A percentile compares a stretch with the other conserved stretches of the same genome.
phyloP scores from a whole-genome alignment of 2,888 invertebrate species.

The Pheosia gnoma region DNA sequence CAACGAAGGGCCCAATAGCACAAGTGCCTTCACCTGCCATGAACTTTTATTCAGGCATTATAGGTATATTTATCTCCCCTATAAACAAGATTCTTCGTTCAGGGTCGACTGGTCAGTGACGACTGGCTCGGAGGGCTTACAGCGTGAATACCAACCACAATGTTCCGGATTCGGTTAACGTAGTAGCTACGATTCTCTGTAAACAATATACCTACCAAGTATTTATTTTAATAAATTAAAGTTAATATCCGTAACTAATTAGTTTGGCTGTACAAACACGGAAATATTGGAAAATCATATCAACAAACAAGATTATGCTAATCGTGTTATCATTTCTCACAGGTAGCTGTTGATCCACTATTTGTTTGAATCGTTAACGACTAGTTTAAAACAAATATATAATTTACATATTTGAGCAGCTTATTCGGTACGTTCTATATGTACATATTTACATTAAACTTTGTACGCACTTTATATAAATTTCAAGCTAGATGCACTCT shows the following conservation, averaged over 20 bases:
- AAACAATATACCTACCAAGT: neutral
- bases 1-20: neutral
- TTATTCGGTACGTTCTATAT: neutral
- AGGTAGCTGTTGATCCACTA: neutral
- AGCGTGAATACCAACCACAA: neutral
- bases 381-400: neutral
- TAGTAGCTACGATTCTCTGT: neutral
- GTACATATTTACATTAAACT: neutral
- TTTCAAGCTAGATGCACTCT: neutral
- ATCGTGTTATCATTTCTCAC: neutral
- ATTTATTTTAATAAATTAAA: neutral
- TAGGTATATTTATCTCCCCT: constrained; percentile 7
- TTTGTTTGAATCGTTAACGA: neutral
- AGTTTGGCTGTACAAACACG: neutral
- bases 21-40: neutral
- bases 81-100: constrained; percentile 17
- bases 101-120: constrained; percentile 15
- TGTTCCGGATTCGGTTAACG: neutral
- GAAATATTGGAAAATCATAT: neutral
- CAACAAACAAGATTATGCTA: neutral
- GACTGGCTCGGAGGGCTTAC: neutral
- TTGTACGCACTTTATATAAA: neutral
- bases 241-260: neutral
- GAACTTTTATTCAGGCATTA: neutral
- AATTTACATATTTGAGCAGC: neutral